A percentile compares a stretch with the other conserved stretches of the same genome.
These are phyloP conservation scores for Odocoileus virginianus DNA, from an alignment of 2,113 vertebrate genomes.

Conservation along the genomic window DNA sequence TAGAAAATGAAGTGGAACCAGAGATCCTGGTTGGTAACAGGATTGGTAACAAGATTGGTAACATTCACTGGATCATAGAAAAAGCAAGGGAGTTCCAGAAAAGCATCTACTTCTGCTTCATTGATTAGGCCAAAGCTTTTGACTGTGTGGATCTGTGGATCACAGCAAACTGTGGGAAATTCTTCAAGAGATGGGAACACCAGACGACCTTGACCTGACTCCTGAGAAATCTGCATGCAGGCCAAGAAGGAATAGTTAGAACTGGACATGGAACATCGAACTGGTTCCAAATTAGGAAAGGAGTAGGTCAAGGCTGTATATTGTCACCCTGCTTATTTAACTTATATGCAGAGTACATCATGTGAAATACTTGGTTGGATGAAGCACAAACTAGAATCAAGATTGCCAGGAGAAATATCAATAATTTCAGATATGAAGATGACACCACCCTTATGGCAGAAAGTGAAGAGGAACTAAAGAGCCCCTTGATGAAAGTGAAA, in stretches of 20 bases:
- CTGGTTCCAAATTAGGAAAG: not conserved
- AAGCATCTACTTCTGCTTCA: not conserved
- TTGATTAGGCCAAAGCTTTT: not conserved
- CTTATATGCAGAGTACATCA: not conserved
- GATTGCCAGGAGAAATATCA: not conserved
- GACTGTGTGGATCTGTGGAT: not conserved
- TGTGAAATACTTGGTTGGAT: not conserved
- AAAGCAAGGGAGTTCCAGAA: not conserved
- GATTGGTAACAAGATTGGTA: too few species aligned
- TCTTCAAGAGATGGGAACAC: not conserved
- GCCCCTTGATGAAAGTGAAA: not conserved
- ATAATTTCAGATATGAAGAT: not conserved
- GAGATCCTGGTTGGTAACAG: not conserved
- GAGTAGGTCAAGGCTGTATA: not conserved
- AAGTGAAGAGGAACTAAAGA: not conserved
- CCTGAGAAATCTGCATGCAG: not conserved
- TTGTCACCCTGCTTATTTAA: not conserved
- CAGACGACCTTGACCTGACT: not conserved
- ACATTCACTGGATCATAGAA: not conserved
- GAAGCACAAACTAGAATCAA: not conserved
- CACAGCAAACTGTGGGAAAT: not conserved
- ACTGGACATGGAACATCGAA: fast-evolving
- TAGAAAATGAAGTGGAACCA: not conserved
- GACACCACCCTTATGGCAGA: not conserved
- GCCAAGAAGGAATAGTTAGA: not conserved